A percentile compares a stretch with the other conserved stretches of the same genome.
These are phyloP conservation scores for Phrynosoma blainvillii DNA, from an alignment of 2,113 vertebrate species.

Conservation along the genomic window DNA sequence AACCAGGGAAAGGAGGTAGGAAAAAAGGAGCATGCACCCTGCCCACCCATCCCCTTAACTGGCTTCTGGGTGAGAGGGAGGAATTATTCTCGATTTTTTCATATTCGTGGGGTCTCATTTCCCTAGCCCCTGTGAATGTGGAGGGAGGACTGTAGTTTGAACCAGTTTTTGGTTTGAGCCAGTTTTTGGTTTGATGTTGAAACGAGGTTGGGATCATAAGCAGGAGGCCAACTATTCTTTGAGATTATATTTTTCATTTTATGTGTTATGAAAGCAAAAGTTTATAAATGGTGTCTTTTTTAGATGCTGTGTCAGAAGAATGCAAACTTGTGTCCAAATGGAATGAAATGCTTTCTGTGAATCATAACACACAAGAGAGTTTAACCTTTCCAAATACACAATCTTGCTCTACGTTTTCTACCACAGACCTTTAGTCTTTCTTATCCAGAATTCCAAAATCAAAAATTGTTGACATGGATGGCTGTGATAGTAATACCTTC, in stretches of 20 bases:
- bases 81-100: no score
- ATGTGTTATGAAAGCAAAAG: constrained; percentile 16
- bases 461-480: no score
- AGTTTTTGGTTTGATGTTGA: background rate
- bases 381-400: background rate
- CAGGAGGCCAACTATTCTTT: accelerated
- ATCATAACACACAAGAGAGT: constrained; percentile 8
- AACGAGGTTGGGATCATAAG: constrained; percentile 10
- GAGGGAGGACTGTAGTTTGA: no score
- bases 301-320: constrained; percentile 15
- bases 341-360: constrained; percentile 14
- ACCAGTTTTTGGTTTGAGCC: background rate
- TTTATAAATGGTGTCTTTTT: constrained; percentile 27
- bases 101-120: no score
- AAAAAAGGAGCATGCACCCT: no score
- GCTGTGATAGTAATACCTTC: no score
- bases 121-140: no score
- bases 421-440: background rate
- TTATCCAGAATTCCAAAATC: no score
- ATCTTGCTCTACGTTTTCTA: accelerated
- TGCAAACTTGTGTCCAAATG: constrained; percentile 14
- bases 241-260: constrained; percentile 1
- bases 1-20: no score
- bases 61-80: no score
- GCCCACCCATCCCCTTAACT: no score